phyloP scores from a whole-genome alignment of 2,797 vertebrate genomes.

The Malacoctenus gilli region DNA sequence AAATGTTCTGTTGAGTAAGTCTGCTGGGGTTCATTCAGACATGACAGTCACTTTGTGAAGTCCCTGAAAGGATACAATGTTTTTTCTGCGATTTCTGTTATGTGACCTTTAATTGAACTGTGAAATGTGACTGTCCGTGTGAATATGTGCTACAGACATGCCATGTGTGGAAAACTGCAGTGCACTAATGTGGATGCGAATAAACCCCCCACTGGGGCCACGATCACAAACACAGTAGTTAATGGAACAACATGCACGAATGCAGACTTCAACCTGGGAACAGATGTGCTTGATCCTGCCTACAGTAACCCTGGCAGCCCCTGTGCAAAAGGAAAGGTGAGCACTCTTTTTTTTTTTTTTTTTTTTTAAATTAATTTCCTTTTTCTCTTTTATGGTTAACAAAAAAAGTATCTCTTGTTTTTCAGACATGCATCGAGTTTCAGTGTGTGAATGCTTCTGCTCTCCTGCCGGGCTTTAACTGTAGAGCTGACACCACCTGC shows the following conservation, averaged over 20 bases:
- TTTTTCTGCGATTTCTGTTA: too few species aligned
- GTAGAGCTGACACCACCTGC: constrained; percentile 81
- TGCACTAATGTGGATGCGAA: constrained; percentile 80
- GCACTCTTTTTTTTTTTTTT: neutral
- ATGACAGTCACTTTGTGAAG: too few species aligned
- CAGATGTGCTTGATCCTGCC: constrained; percentile 87
- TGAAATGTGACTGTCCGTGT: constrained; percentile 8
- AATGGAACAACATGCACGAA: constrained; percentile 76
- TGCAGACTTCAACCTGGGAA: constrained; percentile 85
- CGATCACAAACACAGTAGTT: constrained; percentile 54
- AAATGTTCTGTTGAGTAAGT: constrained; percentile 85
- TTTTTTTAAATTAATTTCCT: too few species aligned
- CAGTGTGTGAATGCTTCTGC: constrained; percentile 81
- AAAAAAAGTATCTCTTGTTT: constrained; percentile 20
- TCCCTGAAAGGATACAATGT: too few species aligned
- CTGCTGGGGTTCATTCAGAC: neutral
- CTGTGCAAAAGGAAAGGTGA: constrained; percentile 84
- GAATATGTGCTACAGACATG: constrained; percentile 72
- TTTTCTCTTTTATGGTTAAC: neutral
- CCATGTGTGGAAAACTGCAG: constrained; percentile 89
- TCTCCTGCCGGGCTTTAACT: constrained; percentile 78
- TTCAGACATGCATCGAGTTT: constrained; percentile 85
- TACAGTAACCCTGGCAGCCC: constrained; percentile 86
- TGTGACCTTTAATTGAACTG: too few species aligned
- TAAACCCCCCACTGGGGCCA: constrained; percentile 56